These are phyloP conservation scores for Diglossa cyanea DNA, from an alignment of 2,797 vertebrate species.

Conservation along the genomic window DNA sequence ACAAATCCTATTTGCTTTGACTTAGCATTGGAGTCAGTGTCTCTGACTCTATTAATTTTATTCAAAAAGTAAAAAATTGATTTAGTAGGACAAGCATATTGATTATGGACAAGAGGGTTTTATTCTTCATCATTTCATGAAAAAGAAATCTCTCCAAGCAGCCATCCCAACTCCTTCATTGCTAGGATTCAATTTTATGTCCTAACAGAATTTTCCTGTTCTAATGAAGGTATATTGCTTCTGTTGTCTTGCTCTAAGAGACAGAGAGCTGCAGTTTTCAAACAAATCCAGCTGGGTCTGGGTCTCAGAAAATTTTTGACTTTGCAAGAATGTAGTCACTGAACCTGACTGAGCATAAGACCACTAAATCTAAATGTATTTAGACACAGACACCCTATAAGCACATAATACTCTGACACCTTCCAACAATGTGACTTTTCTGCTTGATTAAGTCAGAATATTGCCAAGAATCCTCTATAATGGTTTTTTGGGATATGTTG, in stretches of 20 bases:
- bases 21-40: neutral
- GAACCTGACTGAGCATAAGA: neutral
- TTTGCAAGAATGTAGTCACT: neutral
- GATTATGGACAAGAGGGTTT: neutral
- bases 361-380: neutral
- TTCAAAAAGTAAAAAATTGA: constrained; percentile 5
- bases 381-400: neutral
- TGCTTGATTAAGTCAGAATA: neutral
- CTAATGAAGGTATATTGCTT: neutral
- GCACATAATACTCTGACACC: neutral
- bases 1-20: constrained; percentile 11
- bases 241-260: neutral
- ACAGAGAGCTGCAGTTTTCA: neutral
- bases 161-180: neutral
- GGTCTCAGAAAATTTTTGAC: neutral
- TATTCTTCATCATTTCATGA: neutral
- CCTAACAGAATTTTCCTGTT: neutral
- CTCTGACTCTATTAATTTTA: constrained; percentile 7
- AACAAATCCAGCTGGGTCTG: neutral
- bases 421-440: neutral
- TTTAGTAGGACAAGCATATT: neutral
- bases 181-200: neutral
- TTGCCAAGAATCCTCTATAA: neutral
- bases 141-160: neutral
- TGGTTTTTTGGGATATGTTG: neutral